Evolutionary conservation across 2,888 invertebrate species (phyloP).

Genomic region (Seira sanloemensis): DNA sequence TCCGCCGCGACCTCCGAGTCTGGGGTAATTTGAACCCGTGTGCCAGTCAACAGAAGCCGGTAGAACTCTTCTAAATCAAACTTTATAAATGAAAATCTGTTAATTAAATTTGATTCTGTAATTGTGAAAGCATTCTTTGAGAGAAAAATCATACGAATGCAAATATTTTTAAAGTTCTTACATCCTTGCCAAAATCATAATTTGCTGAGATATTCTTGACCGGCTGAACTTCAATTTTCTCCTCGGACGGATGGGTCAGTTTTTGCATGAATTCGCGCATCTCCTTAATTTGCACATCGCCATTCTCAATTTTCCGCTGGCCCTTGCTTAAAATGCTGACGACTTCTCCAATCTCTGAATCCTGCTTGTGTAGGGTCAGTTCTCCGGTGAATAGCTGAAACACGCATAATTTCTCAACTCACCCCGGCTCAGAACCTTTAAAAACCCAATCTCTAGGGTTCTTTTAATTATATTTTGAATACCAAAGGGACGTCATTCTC

Average conservation of each 20-base stretch:
- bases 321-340: slow-evolving; percentile 51
- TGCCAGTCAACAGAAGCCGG: slow-evolving; percentile 34
- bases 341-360: slow-evolving; percentile 39
- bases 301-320: slow-evolving; percentile 11
- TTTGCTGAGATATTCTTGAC: slow-evolving; percentile 32
- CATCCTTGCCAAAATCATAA: slow-evolving; percentile 50
- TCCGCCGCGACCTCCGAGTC: slow-evolving; percentile 45
- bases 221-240: slow-evolving; percentile 24
- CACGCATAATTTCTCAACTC: neutral
- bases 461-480: neutral
- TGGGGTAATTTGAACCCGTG: slow-evolving; percentile 25
- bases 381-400: slow-evolving; percentile 50
- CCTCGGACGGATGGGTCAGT: slow-evolving; percentile 44
- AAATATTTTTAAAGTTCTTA: slow-evolving; percentile 9
- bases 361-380: slow-evolving; percentile 30
- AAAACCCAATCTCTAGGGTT: neutral
- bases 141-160: no score
- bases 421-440: neutral
- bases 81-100: slow-evolving; percentile 3
- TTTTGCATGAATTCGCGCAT: slow-evolving; percentile 44
- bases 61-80: slow-evolving; percentile 41
- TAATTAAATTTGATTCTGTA: no score
- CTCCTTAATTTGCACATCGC: slow-evolving; percentile 41
- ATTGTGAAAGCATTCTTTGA: neutral
- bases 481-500: slow-evolving; percentile 47